These are phyloP conservation scores for Ptychodera flava DNA, from an alignment of 35 echinoderm and acorn worm species.

Conservation along the genomic window DNA sequence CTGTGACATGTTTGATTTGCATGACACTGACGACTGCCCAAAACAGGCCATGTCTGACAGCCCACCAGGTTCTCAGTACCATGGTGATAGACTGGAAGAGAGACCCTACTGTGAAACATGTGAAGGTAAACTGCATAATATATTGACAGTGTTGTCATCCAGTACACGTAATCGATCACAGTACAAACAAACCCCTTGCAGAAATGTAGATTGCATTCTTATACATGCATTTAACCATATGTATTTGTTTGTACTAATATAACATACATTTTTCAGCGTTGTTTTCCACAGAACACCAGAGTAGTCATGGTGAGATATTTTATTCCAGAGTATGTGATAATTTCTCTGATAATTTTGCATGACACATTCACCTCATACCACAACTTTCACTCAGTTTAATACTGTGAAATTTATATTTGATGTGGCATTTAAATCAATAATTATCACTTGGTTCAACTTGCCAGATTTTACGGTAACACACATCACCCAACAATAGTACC, in stretches of 20 bases:
- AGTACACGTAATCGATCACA: too few species aligned
- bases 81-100: conserved; percentile 64
- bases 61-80: conserved; percentile 84
- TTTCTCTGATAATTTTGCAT: too few species aligned
- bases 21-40: conserved; percentile 98
- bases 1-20: conserved; percentile 97
- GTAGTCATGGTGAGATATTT: too few species aligned
- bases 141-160: too few species aligned
- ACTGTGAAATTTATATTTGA: neutral
- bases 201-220: neutral
- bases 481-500: too few species aligned
- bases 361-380: too few species aligned
- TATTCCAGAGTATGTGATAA: too few species aligned
- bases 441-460: neutral
- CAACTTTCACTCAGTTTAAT: neutral
- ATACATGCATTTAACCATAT: neutral
- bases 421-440: neutral
- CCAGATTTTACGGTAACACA: too few species aligned
- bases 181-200: too few species aligned
- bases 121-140: conserved; percentile 51
- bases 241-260: neutral
- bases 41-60: conserved; percentile 94
- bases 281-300: too few species aligned
- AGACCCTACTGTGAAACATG: conserved; percentile 89
- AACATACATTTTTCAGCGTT: neutral